Evolutionary conservation across 2,888 invertebrate genomes (phyloP).

Genomic region (Ephialtes manifestator): DNA sequence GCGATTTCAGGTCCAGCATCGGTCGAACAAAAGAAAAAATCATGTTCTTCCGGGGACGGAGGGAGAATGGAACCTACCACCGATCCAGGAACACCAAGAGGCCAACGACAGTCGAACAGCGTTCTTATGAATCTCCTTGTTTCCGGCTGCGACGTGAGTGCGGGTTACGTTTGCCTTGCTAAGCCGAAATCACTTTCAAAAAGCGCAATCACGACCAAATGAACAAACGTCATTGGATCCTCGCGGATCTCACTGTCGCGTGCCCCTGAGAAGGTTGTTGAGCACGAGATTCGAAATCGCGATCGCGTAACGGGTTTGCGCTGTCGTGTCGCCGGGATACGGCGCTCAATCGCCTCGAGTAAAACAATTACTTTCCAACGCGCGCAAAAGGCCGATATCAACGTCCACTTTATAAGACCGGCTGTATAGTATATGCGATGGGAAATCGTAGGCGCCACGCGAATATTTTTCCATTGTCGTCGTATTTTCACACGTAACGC

Average conservation of each 20-base stretch:
- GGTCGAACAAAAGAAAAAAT: conserved; percentile 81
- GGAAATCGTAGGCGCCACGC: conserved; percentile 23
- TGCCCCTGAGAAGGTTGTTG: conserved; percentile 19
- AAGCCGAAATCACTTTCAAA: conserved; percentile 82
- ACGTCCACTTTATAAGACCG: conserved; percentile 3
- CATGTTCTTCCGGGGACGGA: conserved; percentile 86
- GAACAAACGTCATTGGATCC: conserved; percentile 68
- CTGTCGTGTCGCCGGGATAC: background rate
- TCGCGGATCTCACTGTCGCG: conserved; percentile 25
- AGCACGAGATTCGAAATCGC: background rate
- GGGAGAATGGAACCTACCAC: conserved; percentile 82
- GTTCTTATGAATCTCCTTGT: conserved; percentile 98
- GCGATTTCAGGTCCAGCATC: conserved; percentile 34
- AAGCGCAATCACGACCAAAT: conserved; percentile 81
- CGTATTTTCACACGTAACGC: background rate
- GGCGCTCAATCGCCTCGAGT: conserved; percentile 7
- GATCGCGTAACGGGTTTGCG: background rate
- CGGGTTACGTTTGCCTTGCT: conserved; percentile 95
- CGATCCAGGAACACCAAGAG: conserved; percentile 75
- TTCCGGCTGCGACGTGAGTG: conserved; percentile 97
- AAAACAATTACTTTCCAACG: conserved; percentile 10
- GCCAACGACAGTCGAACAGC: conserved; percentile 89
- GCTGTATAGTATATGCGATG: conserved; percentile 22
- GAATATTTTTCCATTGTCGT: conserved; percentile 25
- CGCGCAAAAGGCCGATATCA: conserved; percentile 9